Evolutionary conservation across 2,888 invertebrate genomes (phyloP), one percentile per base, ranked within the genome.

Genomic region (Cryptus armator): DNA sequence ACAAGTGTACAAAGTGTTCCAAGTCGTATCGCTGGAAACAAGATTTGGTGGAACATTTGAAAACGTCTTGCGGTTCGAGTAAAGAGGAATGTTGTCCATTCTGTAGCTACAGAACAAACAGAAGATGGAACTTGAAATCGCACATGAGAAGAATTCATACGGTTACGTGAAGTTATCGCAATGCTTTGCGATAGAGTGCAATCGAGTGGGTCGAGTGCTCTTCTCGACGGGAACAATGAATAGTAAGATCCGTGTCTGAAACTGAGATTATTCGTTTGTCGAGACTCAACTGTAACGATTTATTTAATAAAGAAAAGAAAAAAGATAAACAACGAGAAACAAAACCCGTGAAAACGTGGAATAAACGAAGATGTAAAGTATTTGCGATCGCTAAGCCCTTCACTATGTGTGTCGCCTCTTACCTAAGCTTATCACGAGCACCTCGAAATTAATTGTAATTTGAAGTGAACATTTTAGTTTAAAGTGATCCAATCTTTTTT

Each of bases 61-160:
- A 91, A 70, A 88, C 90, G 16, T 92, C 89, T 16, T 93, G 93
- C 81, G 92, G 92, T 1, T 88, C 90, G 62, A 89, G 85, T 6
- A 92, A 91, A 68, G 86, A 88, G 56, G 89, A 91, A 70, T 88
- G 90, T 19, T 94, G 94, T 78, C 90, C 91, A 0, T 90, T 92
- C 43, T 94, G 94, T 79, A 87, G 88, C 14, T 91, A 92, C 77
- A 86, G 87, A 0, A 90, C 89, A 14, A 91, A 91, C 78, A 85
- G 90, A 46, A 90, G 88, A 59, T 90, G 90, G 89, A 91, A 90
- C 46, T 87, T 92, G 7, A 91, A 91, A 62, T 85, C 89, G 1
- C 92, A 92, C 78, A 87, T 90, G 4, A 90, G 90, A 66, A 84
- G 90, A 44, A 88, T 89, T 81, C 91, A 92, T 85, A 87, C 84